Percentiles rank a stretch among this genome's conserved stretches.
These are phyloP conservation scores for Petrocephalus schoutedeni DNA, from an alignment of 2,797 vertebrate species.

Conservation along the genomic window DNA sequence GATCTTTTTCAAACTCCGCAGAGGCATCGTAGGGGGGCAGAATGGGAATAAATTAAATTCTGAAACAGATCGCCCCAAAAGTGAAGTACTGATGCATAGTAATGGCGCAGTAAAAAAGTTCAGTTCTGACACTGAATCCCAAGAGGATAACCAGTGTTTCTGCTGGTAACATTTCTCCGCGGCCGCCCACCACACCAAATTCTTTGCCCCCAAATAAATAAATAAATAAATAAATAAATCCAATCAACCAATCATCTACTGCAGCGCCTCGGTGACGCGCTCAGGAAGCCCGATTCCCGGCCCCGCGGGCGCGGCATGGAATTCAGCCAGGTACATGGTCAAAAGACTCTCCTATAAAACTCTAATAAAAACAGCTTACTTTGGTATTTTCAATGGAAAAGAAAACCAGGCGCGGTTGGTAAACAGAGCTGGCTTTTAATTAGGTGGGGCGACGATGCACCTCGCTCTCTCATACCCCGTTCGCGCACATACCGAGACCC, in stretches of 20 bases:
- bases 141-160: no score
- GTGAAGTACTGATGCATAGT: neutral
- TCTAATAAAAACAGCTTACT: neutral
- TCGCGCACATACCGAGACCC: neutral
- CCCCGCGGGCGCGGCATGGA: neutral
- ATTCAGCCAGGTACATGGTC: neutral
- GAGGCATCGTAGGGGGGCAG: neutral
- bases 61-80: neutral
- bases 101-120: no score
- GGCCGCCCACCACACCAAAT: no score
- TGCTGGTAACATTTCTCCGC: no score
- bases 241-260: no score
- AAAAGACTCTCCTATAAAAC: neutral
- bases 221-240: no score
- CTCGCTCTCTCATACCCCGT: neutral
- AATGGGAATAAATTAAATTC: neutral
- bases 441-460: neutral
- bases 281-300: no score
- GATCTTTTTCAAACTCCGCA: neutral
- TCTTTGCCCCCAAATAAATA: no score
- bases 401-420: neutral
- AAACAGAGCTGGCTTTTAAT: neutral
- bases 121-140: no score
- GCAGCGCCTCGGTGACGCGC: no score
- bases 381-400: neutral